A percentile compares a stretch with the other conserved stretches of the same genome.
Conservation (phyloP, 2,113 vertebrate species). For the Euleptes europaea region DNA sequence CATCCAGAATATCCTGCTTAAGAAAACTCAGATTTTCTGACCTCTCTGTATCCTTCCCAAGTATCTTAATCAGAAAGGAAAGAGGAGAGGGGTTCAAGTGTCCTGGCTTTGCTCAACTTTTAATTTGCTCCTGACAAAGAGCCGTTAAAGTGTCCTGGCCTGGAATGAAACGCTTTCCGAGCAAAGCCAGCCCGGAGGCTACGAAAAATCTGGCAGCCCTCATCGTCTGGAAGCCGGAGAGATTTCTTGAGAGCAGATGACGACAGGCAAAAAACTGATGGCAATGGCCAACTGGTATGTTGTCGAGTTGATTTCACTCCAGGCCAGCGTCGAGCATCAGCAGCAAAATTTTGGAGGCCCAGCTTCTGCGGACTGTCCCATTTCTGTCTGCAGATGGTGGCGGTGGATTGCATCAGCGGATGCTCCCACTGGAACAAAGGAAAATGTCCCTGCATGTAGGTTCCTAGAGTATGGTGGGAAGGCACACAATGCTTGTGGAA, state of each 20-base stretch:
- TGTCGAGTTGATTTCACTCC: background rate
- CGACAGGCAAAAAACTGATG: background rate
- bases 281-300: background rate
- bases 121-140: constrained; percentile 4
- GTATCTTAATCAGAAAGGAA: background rate
- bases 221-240: background rate
- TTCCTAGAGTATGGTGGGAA: no score
- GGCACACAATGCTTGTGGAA: no score
- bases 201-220: background rate
- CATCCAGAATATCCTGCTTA: background rate
- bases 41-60: background rate
- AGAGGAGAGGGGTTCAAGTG: background rate
- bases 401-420: background rate
- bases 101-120: background rate
- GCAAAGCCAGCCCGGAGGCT: rapidly evolving
- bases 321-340: background rate
- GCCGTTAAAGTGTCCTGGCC: background rate
- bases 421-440: background rate
- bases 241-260: constrained; percentile 8
- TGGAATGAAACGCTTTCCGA: background rate
- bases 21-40: background rate
- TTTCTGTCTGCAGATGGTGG: background rate
- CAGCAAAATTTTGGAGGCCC: no score
- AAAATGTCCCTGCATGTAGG: background rate
- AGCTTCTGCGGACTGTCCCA: background rate